Evolutionary conservation across 2,888 invertebrate species (phyloP).

Genomic region (Seira musarum): DNA sequence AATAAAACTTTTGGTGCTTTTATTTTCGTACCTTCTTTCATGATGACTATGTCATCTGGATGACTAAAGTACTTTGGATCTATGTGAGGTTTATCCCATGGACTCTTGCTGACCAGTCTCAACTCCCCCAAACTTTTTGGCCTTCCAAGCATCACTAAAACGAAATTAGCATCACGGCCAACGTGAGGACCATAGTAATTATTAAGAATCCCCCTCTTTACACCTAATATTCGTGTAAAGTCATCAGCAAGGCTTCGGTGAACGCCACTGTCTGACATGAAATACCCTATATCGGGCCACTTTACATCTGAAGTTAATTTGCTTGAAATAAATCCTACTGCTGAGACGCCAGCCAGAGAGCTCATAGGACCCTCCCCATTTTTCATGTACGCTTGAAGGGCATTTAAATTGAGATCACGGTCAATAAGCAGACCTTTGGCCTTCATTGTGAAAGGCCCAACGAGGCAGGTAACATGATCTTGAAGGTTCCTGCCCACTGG

Average conservation of each 20-base stretch:
- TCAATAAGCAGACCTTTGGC: slow-evolving; percentile 67
- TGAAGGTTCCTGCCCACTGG: slow-evolving; percentile 69
- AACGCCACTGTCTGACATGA: slow-evolving; percentile 60
- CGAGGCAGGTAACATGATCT: slow-evolving; percentile 67
- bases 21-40: slow-evolving; percentile 55
- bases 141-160: slow-evolving; percentile 42
- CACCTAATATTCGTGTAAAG: slow-evolving; percentile 54
- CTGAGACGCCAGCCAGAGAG: slow-evolving; percentile 63
- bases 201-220: slow-evolving; percentile 54
- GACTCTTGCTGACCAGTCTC: slow-evolving; percentile 45
- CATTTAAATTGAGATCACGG: slow-evolving; percentile 60
- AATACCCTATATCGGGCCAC: slow-evolving; percentile 65
- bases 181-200: slow-evolving; percentile 60
- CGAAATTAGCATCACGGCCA: slow-evolving; percentile 54
- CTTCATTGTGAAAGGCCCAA: slow-evolving; percentile 65
- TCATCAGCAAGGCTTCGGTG: slow-evolving; percentile 56
- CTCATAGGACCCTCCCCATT: slow-evolving; percentile 66
- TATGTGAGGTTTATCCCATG: slow-evolving; percentile 44
- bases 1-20: background rate
- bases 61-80: slow-evolving; percentile 61
- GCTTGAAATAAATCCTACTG: slow-evolving; percentile 62
- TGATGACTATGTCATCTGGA: slow-evolving; percentile 57
- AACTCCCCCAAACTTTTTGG: slow-evolving; percentile 51
- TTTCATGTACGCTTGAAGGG: slow-evolving; percentile 56
- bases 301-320: slow-evolving; percentile 32